Conservation (phyloP, 2,888 invertebrate genomes). For the Heliconius charithonia region DNA sequence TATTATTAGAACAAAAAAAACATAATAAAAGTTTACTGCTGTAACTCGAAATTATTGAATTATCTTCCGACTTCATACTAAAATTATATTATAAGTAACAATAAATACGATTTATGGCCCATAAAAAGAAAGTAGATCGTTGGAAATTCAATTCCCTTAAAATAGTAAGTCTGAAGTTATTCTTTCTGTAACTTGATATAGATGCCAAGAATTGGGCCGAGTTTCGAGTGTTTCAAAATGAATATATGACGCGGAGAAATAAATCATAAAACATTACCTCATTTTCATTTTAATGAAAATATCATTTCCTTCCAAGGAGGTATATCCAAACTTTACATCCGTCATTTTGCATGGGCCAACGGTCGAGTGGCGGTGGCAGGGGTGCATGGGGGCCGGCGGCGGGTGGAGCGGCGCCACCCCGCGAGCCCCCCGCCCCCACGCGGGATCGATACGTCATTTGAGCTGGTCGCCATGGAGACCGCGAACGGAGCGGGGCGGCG, state of each 20-base stretch:
- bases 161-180: conserved; percentile 45
- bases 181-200: conserved; percentile 38
- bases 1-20: conserved; percentile 16
- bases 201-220: conserved; percentile 34
- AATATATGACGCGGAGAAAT: conserved; percentile 55
- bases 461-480: conserved; percentile 84
- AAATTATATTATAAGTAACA: conserved; percentile 52
- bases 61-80: conserved; percentile 46
- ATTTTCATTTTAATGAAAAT: conserved; percentile 82
- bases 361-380: conserved; percentile 78
- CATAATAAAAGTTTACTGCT: conserved; percentile 34
- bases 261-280: conserved; percentile 72
- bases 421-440: conserved; percentile 70
- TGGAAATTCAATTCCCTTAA: conserved; percentile 51
- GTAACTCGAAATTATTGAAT: conserved; percentile 46
- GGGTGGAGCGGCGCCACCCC: conserved; percentile 81
- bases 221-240: conserved; percentile 37
- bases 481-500: conserved; percentile 82
- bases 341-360: conserved; percentile 84
- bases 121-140: conserved; percentile 54
- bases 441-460: conserved; percentile 84
- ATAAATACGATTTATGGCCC: conserved; percentile 55
- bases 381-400: conserved; percentile 72
- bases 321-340: conserved; percentile 84
- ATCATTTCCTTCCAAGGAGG: conserved; percentile 82